These are phyloP conservation scores for Tethea ocularis DNA, from an alignment of 2,888 invertebrate species.

Conservation along the genomic window DNA sequence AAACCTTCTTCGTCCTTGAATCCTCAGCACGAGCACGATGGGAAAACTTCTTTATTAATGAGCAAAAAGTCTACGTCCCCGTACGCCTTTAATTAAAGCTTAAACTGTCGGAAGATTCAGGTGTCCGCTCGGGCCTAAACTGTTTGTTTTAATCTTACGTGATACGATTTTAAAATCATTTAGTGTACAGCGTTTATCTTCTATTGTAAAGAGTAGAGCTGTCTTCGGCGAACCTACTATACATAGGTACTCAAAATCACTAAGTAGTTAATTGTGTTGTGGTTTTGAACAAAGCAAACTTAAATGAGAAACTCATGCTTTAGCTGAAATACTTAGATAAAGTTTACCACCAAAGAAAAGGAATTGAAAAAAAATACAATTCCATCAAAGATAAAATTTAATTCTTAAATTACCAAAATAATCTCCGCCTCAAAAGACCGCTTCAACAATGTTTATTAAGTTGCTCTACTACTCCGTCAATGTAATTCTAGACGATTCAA, in stretches of 20 bases:
- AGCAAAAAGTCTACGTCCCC: constrained; percentile 9
- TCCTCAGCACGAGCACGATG: constrained; percentile 4
- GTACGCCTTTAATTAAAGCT: constrained; percentile 51
- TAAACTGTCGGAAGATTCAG: constrained; percentile 32
- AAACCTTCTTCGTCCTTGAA: constrained; percentile 28
- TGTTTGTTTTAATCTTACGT: constrained; percentile 26
- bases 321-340: constrained; percentile 5
- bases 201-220: constrained; percentile 21
- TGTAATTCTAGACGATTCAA: constrained; percentile 24
- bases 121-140: constrained; percentile 25
- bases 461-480: constrained; percentile 16
- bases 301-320: constrained; percentile 50
- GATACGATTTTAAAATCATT: constrained; percentile 20
- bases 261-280: constrained; percentile 61
- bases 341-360: not conserved
- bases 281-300: constrained; percentile 42
- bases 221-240: constrained; percentile 34
- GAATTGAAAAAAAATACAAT: constrained; percentile 17
- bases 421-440: not conserved
- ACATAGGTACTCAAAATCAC: constrained; percentile 34
- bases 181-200: constrained; percentile 29
- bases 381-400: constrained; percentile 15
- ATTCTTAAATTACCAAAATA: constrained; percentile 10
- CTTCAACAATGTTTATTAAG: constrained; percentile 19
- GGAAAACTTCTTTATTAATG: constrained; percentile 11